Base-by-base conservation (phyloP, 2,888 invertebrate genomes). In the Argynnis bischoffii region DNA sequence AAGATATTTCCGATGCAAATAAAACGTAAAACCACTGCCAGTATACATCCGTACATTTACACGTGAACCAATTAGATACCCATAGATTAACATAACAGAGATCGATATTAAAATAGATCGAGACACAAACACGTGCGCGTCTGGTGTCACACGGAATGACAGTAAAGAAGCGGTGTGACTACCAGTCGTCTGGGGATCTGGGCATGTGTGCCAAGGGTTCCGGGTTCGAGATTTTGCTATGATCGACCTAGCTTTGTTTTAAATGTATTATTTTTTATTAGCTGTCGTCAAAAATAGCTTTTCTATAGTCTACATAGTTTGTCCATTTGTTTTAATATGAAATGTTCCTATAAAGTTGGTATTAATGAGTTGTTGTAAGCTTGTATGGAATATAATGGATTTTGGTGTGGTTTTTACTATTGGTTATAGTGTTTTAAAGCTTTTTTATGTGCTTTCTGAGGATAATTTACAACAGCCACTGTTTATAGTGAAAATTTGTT, bases 111-210 rank as follows among this genome's bases (percentile, higher is more conserved):
- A 71, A 71, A 71, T 71, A 71, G 69, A 64, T 16, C 41, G 55
- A 53, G 67, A 63, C 71, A 66, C 55, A 5, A 54, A 54, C 71
- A 71, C 71, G 65, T 69, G 71, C 65, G 67, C 69, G 63, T 65
- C 69, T 67, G 64, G 55, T 63, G 69, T 71, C 71, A 71, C 15
- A 21, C 59, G 61, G 53, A 65, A 55, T 71, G 71, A 71, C 71
- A 71, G 65, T 69, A 66, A 64, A 67, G 71, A 63, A 60, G 57
- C 67, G 63, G 53, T 46, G 55, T 35, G 56, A 64, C 70, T 71
- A 55, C 46, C 68, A 67, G 57, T 16, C 64, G 67, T 71, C 71
- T 71, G 65, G 26, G 50, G 53, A 66, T 69, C 31, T 35, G 60
- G 53, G 41, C 56, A 51, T 21, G 67, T 35, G 67, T 67, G 71